Conservation (phyloP, 2,888 invertebrate species). For the Drosophila gaucha region DNA sequence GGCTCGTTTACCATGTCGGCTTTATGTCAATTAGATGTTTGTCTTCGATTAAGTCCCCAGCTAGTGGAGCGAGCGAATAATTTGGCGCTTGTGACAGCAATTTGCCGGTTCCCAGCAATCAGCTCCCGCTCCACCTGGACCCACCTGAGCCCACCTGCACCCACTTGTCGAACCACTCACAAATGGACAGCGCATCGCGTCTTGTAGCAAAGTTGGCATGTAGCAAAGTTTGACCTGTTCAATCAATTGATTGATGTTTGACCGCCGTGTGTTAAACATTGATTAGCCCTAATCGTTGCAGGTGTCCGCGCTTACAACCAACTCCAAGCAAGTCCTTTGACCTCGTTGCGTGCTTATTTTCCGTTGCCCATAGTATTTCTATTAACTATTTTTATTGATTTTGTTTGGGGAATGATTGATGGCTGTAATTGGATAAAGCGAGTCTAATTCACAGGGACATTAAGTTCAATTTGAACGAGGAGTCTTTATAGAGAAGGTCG, state of each 20-base stretch:
- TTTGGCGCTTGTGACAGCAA: constrained; percentile 76
- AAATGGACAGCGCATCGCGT: constrained; percentile 29
- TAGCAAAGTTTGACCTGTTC: constrained; percentile 20
- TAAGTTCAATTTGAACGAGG: constrained; percentile 23
- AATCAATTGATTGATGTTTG: constrained; percentile 62
- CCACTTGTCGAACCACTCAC: constrained; percentile 1
- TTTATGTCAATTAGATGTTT: constrained; percentile 78
- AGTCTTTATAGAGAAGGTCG: too few relatives aligned
- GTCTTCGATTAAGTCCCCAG: constrained; percentile 67
- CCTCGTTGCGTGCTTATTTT: constrained; percentile 25
- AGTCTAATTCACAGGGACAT: constrained; percentile 12
- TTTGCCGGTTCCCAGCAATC: constrained; percentile 46
- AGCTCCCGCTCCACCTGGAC: background rate
- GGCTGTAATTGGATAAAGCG: constrained; percentile 52
- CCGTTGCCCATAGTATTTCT: constrained; percentile 1
- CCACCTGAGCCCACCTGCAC: background rate
- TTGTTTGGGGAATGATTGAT: constrained; percentile 61
- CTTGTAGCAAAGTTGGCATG: constrained; percentile 5
- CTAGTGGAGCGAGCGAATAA: constrained; percentile 57
- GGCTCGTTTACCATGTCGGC: constrained; percentile 74
- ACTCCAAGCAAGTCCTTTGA: constrained; percentile 22
- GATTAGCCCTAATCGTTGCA: constrained; percentile 63
- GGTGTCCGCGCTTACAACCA: constrained; percentile 29
- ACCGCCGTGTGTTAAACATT: constrained; percentile 61
- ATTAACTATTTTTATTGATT: constrained; percentile 42